These are phyloP conservation scores for Phallusia fumigata DNA, from an alignment of 23 tunicate genomes.

Conservation along the genomic window DNA sequence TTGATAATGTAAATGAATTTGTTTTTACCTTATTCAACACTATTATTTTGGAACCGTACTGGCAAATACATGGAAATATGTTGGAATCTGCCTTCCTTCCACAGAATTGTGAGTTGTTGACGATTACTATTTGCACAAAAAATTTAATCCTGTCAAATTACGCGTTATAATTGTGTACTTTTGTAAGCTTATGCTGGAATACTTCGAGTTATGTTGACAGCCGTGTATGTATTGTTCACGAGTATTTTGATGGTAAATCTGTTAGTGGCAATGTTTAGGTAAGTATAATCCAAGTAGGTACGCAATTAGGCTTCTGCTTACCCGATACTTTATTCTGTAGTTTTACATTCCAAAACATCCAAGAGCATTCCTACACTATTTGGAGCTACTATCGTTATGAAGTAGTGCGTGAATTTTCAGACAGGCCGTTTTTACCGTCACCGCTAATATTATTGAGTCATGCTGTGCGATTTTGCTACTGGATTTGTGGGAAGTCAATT, in stretches of 20 bases:
- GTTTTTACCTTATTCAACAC: background rate
- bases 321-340: background rate
- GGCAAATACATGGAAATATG: slow-evolving; percentile 1
- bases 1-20: background rate
- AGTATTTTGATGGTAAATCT: slow-evolving; percentile 28
- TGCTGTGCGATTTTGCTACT: background rate
- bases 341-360: slow-evolving; percentile 30
- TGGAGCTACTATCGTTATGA: slow-evolving; percentile 39
- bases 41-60: background rate
- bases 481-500: too few relatives aligned
- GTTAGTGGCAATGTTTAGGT: slow-evolving; percentile 43
- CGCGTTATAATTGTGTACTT: too few relatives aligned
- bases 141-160: too few relatives aligned
- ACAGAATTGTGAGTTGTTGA: background rate
- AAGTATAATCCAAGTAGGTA: background rate
- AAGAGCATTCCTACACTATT: slow-evolving; percentile 29
- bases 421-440: slow-evolving; percentile 24
- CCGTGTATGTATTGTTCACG: slow-evolving; percentile 27
- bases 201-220: background rate
- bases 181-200: background rate
- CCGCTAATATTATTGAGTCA: slow-evolving; percentile 22
- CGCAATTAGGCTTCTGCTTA: background rate
- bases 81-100: background rate
- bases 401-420: slow-evolving; percentile 19
- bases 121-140: background rate